phyloP scores from a whole-genome alignment of 2,797 vertebrate species.

The Eulemur mongoz region DNA sequence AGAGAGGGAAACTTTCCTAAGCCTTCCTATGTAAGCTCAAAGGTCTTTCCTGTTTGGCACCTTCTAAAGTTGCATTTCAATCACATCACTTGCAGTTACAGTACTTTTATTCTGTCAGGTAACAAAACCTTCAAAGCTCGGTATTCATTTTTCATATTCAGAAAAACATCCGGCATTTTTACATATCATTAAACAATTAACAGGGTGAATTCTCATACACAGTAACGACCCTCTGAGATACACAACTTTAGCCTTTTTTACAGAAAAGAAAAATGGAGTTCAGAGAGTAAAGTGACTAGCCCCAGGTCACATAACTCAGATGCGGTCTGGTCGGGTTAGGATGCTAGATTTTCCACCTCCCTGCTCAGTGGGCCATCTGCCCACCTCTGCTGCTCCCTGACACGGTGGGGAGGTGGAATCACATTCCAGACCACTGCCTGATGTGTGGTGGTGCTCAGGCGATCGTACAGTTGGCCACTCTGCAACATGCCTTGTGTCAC shows the following conservation, averaged over 20 bases:
- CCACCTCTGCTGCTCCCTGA: not conserved
- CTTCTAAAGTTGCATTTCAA: not conserved
- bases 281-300: not conserved
- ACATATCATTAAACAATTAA: slow-evolving; percentile 26
- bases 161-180: slow-evolving; percentile 1
- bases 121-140: not conserved
- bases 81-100: not conserved
- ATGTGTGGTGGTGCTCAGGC: rapidly evolving
- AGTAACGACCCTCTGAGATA: not conserved
- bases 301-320: not conserved
- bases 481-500: rapidly evolving
- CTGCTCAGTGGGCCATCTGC: not conserved
- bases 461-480: not conserved
- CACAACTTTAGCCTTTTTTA: not conserved
- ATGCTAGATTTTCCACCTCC: not conserved
- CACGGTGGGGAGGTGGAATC: rapidly evolving
- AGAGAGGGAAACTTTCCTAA: not conserved
- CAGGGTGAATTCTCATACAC: not conserved
- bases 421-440: rapidly evolving
- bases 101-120: not conserved
- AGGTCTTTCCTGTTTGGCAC: not conserved
- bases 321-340: not conserved
- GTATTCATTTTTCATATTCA: not conserved
- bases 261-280: not conserved
- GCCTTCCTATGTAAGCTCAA: not conserved